Conservation (phyloP, 2,888 invertebrate species). For the Phlogophora meticulosa region DNA sequence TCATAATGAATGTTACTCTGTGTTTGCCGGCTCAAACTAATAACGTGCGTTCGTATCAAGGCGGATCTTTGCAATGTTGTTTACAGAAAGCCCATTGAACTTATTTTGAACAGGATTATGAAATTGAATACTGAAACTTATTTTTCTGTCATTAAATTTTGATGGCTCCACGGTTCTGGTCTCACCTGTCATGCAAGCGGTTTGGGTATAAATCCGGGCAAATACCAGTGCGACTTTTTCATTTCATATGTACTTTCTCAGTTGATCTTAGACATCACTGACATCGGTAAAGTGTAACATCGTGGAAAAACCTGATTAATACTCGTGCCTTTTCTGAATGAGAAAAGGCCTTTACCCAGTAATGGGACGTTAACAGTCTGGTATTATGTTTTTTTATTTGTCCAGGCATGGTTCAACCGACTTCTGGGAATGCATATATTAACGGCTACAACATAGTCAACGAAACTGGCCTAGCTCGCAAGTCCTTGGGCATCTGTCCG, state of each 20-base stretch:
- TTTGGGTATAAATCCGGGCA: too few species aligned
- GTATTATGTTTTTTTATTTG: slow-evolving; percentile 3
- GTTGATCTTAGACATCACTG: too few species aligned
- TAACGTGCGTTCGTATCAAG: neutral
- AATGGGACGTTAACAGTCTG: too few species aligned
- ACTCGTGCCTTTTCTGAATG: too few species aligned
- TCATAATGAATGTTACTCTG: slow-evolving; percentile 22
- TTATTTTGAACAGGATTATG: too few species aligned
- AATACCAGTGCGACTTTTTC: too few species aligned
- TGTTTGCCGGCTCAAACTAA: slow-evolving; percentile 13
- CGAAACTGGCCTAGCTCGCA: slow-evolving; percentile 93
- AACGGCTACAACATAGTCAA: slow-evolving; percentile 94
- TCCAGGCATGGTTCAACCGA: slow-evolving; percentile 93
- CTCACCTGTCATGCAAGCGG: too few species aligned
- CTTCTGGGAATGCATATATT: slow-evolving; percentile 93
- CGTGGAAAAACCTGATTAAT: too few species aligned
- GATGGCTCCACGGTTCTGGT: too few species aligned
- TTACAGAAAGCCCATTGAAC: neutral
- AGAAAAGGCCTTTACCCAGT: too few species aligned
- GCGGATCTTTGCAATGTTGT: neutral
- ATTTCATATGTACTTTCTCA: too few species aligned
- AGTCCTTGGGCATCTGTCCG: slow-evolving; percentile 95
- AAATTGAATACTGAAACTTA: neutral
- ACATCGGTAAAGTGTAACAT: too few species aligned
- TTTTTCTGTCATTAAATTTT: neutral